A percentile compares a stretch with the other conserved stretches of the same genome.
Conservation (phyloP, 2,113 vertebrate species). For the Andinoacara biseriatus region DNA sequence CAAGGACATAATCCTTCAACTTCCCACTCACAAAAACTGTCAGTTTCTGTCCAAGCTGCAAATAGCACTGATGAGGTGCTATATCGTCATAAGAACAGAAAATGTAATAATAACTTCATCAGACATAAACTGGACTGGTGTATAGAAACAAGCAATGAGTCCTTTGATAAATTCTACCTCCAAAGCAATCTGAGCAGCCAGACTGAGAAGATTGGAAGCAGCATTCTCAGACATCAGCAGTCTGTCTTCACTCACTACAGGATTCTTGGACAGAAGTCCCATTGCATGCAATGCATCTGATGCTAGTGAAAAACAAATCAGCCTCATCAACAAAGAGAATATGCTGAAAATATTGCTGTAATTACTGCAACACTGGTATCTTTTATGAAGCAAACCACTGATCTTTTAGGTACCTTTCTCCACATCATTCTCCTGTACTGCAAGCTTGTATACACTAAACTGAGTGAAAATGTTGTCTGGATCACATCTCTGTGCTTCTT, state of each 20-base stretch:
- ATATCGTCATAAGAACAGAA: background rate
- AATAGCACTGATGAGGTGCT: background rate
- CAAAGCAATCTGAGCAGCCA: slow-evolving; percentile 90
- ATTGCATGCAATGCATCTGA: slow-evolving; percentile 80
- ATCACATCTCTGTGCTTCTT: slow-evolving; percentile 85
- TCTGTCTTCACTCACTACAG: slow-evolving; percentile 57
- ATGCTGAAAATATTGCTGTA: background rate
- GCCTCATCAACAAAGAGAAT: slow-evolving; percentile 9
- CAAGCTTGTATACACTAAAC: slow-evolving; percentile 89
- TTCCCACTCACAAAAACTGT: slow-evolving; percentile 19
- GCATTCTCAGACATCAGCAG: slow-evolving; percentile 71
- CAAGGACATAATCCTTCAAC: background rate
- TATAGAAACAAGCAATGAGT: background rate
- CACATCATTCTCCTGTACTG: slow-evolving; percentile 82
- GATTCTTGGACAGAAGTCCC: slow-evolving; percentile 67
- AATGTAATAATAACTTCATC: background rate
- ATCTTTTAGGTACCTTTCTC: slow-evolving; percentile 79
- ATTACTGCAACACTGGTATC: background rate
- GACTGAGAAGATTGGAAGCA: slow-evolving; percentile 80
- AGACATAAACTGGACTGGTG: background rate
- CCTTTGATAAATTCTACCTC: slow-evolving; percentile 80
- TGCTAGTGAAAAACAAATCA: slow-evolving; percentile 78
- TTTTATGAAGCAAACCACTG: background rate
- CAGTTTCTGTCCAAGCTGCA: slow-evolving; percentile 11
- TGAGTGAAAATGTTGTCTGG: slow-evolving; percentile 89